Evolutionary conservation across 2,797 vertebrate genomes (phyloP).

Genomic region (Periophthalmus magnuspinnatus): DNA sequence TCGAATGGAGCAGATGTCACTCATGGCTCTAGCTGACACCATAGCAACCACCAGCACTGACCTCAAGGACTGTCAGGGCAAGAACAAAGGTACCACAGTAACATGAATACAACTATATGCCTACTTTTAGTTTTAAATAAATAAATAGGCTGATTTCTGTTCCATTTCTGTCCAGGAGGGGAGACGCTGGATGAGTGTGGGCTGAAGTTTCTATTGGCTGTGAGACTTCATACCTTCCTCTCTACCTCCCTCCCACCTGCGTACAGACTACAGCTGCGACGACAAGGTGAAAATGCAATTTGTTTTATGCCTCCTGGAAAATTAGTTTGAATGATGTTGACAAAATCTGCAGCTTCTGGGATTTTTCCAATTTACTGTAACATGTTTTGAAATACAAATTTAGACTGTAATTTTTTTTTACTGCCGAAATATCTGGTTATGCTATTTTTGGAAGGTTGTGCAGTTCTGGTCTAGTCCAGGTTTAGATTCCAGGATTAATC

Average conservation of each 20-base stretch:
- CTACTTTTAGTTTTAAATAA: constrained; percentile 4
- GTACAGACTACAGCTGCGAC: constrained; percentile 87
- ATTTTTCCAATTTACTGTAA: too few species aligned
- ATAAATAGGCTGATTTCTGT: neutral
- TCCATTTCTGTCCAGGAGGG: constrained; percentile 78
- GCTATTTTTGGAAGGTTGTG: too few species aligned
- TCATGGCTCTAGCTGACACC: constrained; percentile 96
- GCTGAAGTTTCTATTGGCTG: constrained; percentile 92
- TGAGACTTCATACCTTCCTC: constrained; percentile 94
- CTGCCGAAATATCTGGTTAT: too few species aligned
- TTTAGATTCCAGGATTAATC: too few species aligned
- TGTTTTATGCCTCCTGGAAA: neutral
- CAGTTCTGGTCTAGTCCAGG: too few species aligned
- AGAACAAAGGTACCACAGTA: constrained; percentile 74
- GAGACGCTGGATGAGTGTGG: constrained; percentile 98
- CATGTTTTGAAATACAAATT: too few species aligned
- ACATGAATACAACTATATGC: neutral
- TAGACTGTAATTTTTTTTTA: too few species aligned
- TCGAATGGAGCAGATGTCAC: constrained; percentile 96
- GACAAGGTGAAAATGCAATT: constrained; percentile 82
- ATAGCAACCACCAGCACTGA: constrained; percentile 95
- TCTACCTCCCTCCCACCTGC: constrained; percentile 91
- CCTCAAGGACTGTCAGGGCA: constrained; percentile 88
- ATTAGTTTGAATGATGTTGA: neutral
- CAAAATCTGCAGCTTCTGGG: too few species aligned